A percentile compares a stretch with the other conserved stretches of the same genome.
These are phyloP conservation scores for Sparus aurata DNA, from an alignment of 2,797 vertebrate genomes.

Conservation along the genomic window DNA sequence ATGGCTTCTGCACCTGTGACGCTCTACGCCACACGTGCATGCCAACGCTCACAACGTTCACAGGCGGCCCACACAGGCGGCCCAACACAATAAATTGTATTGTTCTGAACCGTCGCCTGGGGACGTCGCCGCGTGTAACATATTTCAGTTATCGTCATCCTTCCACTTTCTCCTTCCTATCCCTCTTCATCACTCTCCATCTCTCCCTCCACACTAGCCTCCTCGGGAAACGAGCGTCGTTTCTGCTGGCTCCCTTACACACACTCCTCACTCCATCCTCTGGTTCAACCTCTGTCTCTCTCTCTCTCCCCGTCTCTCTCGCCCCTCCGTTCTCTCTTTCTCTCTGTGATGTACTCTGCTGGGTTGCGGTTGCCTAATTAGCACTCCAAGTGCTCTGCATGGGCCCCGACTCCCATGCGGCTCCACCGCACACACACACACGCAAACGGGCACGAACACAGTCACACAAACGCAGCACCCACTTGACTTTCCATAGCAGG, in stretches of 20 bases:
- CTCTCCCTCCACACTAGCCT: constrained; percentile 38
- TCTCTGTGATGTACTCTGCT: constrained; percentile 82
- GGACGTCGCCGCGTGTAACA: constrained; percentile 44
- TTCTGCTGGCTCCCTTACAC: constrained; percentile 49
- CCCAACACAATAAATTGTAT: constrained; percentile 33
- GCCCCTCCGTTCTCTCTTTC: constrained; percentile 50
- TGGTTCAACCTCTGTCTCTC: constrained; percentile 43
- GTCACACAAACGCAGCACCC: constrained; percentile 37
- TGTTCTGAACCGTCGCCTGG: constrained; percentile 39
- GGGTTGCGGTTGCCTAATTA: constrained; percentile 90
- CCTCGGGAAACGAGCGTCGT: constrained; percentile 57
- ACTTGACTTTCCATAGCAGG: constrained; percentile 70
- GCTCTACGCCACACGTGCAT: constrained; percentile 24
- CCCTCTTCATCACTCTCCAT: constrained; percentile 13
- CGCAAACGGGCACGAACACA: background rate
- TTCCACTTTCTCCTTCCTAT: constrained; percentile 43
- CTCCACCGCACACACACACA: constrained; percentile 29
- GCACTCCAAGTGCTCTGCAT: constrained; percentile 86
- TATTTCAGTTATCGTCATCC: constrained; percentile 55
- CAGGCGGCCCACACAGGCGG: constrained; percentile 20
- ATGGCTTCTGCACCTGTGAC: constrained; percentile 54
- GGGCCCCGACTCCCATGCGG: constrained; percentile 76
- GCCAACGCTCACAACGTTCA: constrained; percentile 8
- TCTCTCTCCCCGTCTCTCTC: too few relatives aligned
- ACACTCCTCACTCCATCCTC: constrained; percentile 53